phyloP scores from a whole-genome alignment of 1,140 invertebrate species.

The Drosophila simulans region DNA sequence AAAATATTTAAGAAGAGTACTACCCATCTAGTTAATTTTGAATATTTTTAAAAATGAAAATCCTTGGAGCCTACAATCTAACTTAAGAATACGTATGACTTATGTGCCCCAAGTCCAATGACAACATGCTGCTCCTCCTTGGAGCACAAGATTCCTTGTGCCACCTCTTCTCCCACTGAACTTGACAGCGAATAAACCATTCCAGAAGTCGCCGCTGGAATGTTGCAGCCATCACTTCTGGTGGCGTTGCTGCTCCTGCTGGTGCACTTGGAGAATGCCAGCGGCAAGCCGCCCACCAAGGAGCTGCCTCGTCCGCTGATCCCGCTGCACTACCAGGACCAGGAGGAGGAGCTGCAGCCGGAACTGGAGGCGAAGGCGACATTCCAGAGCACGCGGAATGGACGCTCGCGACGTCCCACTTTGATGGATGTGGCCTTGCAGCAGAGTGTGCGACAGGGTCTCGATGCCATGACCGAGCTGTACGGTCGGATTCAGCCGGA shows the following conservation, averaged over 20 bases:
- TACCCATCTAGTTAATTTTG: too few relatives aligned
- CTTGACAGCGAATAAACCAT: constrained; percentile 32
- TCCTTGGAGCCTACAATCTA: too few relatives aligned
- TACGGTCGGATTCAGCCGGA: constrained; percentile 78
- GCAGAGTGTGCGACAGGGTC: constrained; percentile 74
- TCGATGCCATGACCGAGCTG: constrained; percentile 79
- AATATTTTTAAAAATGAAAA: too few relatives aligned
- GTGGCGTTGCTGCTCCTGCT: constrained; percentile 10
- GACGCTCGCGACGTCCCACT: constrained; percentile 64
- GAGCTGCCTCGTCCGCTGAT: constrained; percentile 60
- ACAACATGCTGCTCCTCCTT: not conserved
- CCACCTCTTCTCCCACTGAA: constrained; percentile 5
- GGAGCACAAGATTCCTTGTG: not conserved
- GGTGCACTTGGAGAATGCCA: constrained; percentile 25
- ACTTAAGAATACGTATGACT: constrained; percentile 1
- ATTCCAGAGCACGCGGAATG: constrained; percentile 36
- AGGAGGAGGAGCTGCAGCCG: constrained; percentile 9
- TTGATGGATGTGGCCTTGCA: constrained; percentile 80
- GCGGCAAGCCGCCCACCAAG: constrained; percentile 51
- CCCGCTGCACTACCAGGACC: constrained; percentile 5
- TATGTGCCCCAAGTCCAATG: not conserved
- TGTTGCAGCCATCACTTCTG: constrained; percentile 49
- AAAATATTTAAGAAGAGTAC: too few relatives aligned
- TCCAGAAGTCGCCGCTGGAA: constrained; percentile 44
- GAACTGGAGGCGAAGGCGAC: constrained; percentile 10